Evolutionary conservation across 2,888 invertebrate species (phyloP).

Genomic region (Mythimna albipuncta): DNA sequence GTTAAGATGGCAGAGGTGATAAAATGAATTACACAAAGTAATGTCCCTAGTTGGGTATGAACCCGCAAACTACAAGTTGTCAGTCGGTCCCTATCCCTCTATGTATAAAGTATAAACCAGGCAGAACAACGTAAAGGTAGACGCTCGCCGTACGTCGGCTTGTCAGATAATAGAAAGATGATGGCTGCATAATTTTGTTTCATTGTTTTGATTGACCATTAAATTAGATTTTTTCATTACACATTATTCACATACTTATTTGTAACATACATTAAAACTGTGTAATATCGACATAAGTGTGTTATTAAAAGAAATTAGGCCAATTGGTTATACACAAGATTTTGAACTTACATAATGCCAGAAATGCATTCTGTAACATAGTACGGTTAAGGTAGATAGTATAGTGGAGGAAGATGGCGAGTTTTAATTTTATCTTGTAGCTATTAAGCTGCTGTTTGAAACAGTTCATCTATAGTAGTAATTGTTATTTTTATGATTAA

Average conservation of each 20-base stretch:
- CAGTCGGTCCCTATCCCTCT: no score
- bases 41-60: no score
- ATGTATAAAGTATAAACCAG: no score
- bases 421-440: neutral
- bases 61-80: no score
- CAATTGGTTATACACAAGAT: conserved; percentile 71
- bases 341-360: conserved; percentile 69
- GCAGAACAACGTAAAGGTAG: no score
- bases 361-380: conserved; percentile 66
- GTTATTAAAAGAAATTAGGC: conserved; percentile 70
- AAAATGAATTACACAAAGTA: no score
- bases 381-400: conserved; percentile 22
- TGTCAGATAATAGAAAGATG: no score
- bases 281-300: conserved; percentile 54
- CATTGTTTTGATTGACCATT: neutral
- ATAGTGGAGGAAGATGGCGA: conserved; percentile 43
- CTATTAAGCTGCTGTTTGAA: neutral
- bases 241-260: no score
- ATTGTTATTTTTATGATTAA: no score
- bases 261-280: conserved; percentile 49
- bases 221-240: neutral
- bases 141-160: no score
- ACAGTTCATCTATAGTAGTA: neutral
- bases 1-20: no score
- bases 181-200: neutral